Conservation (phyloP, 35 echinoderm and acorn worm species). For the Diadema setosum region DNA sequence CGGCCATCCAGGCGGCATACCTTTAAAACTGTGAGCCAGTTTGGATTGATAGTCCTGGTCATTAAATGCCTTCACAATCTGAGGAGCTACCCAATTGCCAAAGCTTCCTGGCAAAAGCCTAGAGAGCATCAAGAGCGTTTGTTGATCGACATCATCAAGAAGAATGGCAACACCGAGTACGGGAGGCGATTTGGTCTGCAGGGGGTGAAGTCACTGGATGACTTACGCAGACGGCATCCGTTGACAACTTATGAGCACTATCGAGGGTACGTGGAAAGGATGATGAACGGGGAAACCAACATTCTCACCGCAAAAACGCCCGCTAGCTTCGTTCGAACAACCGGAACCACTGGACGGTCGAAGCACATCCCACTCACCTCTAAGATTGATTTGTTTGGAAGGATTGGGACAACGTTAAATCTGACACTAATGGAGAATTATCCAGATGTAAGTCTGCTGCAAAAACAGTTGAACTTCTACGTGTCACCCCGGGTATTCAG, state of each 20-base stretch:
- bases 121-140: slow-evolving; percentile 23
- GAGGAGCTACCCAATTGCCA: too few species aligned
- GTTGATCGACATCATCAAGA: slow-evolving; percentile 10
- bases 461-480: slow-evolving; percentile 9
- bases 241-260: slow-evolving; percentile 63
- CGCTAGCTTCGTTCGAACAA: slow-evolving; percentile 6
- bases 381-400: not conserved
- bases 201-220: slow-evolving; percentile 4
- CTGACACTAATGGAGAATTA: not conserved
- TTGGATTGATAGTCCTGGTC: too few species aligned
- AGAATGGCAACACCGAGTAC: slow-evolving; percentile 60
- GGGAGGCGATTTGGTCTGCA: slow-evolving; percentile 2
- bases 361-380: slow-evolving; percentile 20
- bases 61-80: too few species aligned
- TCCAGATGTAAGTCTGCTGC: not conserved
- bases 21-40: too few species aligned
- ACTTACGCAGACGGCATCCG: slow-evolving; percentile 53
- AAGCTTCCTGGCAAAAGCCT: too few species aligned
- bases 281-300: slow-evolving; percentile 55
- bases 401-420: not conserved
- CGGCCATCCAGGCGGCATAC: too few species aligned
- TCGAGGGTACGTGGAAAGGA: slow-evolving; percentile 16
- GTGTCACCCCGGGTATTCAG: not conserved
- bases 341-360: slow-evolving; percentile 55
- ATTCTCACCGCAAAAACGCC: slow-evolving; percentile 22